A percentile compares a stretch with the other conserved stretches of the same genome.
These are phyloP conservation scores for Cervus canadensis DNA, from an alignment of 2,113 vertebrate species.

Conservation along the genomic window DNA sequence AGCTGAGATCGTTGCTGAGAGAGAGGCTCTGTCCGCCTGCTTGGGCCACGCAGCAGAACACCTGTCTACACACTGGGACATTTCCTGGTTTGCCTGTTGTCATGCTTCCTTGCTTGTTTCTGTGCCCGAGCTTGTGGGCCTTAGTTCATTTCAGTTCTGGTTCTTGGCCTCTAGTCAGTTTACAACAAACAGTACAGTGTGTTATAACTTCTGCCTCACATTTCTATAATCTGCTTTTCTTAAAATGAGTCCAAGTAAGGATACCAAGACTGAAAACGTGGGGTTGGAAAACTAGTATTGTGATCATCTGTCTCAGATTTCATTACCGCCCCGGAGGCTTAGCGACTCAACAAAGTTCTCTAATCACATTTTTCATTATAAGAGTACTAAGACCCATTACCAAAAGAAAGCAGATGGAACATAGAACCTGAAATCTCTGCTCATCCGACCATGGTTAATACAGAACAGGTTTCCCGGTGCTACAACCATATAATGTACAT, in stretches of 20 bases:
- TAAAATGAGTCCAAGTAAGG: background rate
- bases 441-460: accelerated
- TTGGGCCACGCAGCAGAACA: accelerated
- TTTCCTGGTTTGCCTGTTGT: background rate
- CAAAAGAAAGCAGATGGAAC: background rate
- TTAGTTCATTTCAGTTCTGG: background rate
- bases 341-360: background rate
- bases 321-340: background rate
- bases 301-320: background rate
- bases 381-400: background rate
- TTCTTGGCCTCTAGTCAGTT: background rate
- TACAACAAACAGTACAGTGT: background rate
- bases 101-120: background rate
- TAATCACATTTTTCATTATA: background rate
- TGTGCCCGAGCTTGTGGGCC: background rate
- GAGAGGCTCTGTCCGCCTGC: accelerated
- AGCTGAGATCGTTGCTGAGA: accelerated
- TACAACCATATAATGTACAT: accelerated
- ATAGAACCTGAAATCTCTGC: accelerated
- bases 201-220: accelerated
- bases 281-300: background rate
- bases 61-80: accelerated
- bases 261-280: background rate
- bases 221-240: background rate
- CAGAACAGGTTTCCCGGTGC: accelerated